Evolutionary conservation across 2,888 invertebrate species (phyloP).

Genomic region (Meteorus colon): DNA sequence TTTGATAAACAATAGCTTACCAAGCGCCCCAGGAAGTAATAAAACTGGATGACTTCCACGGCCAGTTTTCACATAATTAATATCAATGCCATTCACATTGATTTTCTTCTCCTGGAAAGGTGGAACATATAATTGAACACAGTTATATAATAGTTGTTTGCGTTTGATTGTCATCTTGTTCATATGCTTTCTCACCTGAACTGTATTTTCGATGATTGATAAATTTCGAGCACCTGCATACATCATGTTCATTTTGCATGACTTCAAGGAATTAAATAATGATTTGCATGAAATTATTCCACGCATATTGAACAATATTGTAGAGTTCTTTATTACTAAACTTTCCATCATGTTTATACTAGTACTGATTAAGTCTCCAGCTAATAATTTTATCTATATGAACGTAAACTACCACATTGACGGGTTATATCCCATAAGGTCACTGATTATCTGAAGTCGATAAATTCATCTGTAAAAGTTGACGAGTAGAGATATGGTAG

Average conservation of each 20-base stretch:
- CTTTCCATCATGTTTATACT: background rate
- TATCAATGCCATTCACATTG: conserved; percentile 76
- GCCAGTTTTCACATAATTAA: conserved; percentile 80
- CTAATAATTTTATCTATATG: background rate
- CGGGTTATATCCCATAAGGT: conserved; percentile 30
- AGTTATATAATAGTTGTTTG: background rate
- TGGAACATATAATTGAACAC: conserved; percentile 17
- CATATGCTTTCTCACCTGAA: conserved; percentile 25
- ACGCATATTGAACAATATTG: background rate
- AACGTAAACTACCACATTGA: conserved; percentile 32
- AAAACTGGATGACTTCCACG: conserved; percentile 77
- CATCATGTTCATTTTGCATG: background rate
- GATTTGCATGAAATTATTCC: background rate
- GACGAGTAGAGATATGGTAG: too few species aligned
- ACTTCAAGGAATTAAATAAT: conserved; percentile 4
- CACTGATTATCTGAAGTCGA: conserved; percentile 18
- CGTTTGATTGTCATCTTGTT: background rate
- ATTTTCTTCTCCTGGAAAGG: conserved; percentile 78
- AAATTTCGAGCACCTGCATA: conserved; percentile 28
- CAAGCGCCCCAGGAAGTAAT: conserved; percentile 87
- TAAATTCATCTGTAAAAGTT: background rate
- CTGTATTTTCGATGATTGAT: conserved; percentile 36
- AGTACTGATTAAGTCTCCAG: background rate
- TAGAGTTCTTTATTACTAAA: background rate
- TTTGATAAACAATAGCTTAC: conserved; percentile 61